Base-by-base conservation (phyloP, 2,797 vertebrate genomes). In the Propithecus deckenii region DNA sequence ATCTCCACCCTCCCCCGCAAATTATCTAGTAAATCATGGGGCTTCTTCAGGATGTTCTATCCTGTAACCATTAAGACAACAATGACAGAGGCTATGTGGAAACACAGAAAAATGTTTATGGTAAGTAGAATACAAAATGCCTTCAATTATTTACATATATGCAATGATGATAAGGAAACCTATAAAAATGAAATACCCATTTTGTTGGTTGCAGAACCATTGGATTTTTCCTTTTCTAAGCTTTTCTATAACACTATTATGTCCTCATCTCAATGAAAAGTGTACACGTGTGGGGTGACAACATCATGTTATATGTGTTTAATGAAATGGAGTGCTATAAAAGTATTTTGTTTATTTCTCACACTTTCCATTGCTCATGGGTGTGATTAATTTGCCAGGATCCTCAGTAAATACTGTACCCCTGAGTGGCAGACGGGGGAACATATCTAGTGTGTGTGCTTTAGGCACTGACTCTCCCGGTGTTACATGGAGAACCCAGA, bases 101-200 rank as follows among this genome's bases (percentile, higher is more conserved):
- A 95, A 90, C 50, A 79, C 48, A 79, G 20, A 93, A 92, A 81
- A 92, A 90, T 25, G 52, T 75, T 84, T 35, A 61, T 46, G 32
- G 86, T 38, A 65, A 4, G 41, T 65, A 91, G 52, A 91, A 88
- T 2, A 9, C 65, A 89, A 86, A 85, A 80, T 71, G 72, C 7
- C 59, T 75, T 85, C 13, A 65, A 57, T 2, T 43, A 32, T 65
- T 72, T 28, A 88, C 10, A 5, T 6, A 59, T 17, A 55, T 1
- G 46, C 2, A 81, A 65, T 28, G 63, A 86, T 55, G 32, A 83
- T 23, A 78, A 90, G 32, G 46, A 92, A 94, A 93, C 57, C 83
- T 86, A 23, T 61, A 78, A 88, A 94, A 91, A 78, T 59, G 3
- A 95, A 83, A 75, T 14, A 71, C 23, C 10, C 35, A 84, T 79